phyloP scores from a whole-genome alignment of 2,888 invertebrate species.

The Ectropis crepuscularia region DNA sequence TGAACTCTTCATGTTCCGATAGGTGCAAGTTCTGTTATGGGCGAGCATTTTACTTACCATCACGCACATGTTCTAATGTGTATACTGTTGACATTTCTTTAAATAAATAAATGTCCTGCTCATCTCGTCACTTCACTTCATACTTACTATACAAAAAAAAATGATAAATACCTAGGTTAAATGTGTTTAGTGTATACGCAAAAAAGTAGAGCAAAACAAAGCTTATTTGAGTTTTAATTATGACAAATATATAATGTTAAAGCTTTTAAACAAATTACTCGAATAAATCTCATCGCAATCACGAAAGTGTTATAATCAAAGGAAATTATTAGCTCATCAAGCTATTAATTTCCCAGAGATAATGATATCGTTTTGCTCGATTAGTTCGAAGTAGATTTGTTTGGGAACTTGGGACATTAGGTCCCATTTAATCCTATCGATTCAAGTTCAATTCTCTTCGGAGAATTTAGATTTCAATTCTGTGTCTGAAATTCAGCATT shows the following conservation, averaged over 20 bases:
- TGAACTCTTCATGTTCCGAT: no score
- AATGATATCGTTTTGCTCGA: slow-evolving; percentile 24
- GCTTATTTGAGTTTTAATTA: neutral
- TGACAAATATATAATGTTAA: neutral
- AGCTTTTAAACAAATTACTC: slow-evolving; percentile 5
- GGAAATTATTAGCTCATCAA: slow-evolving; percentile 21
- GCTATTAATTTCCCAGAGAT: slow-evolving; percentile 20
- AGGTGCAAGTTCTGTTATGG: no score
- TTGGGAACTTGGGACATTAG: slow-evolving; percentile 20
- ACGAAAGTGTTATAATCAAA: slow-evolving; percentile 14
- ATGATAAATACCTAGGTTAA: no score
- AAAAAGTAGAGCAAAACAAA: no score
- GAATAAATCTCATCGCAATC: slow-evolving; percentile 13
- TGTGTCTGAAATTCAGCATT: slow-evolving; percentile 6
- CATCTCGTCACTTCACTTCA: no score
- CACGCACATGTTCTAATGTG: no score
- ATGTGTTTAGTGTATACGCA: no score
- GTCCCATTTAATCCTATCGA: slow-evolving; percentile 20
- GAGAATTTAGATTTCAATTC: slow-evolving; percentile 24
- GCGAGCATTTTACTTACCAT: no score
- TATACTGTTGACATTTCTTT: no score
- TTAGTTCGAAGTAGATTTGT: slow-evolving; percentile 18
- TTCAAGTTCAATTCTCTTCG: slow-evolving; percentile 8
- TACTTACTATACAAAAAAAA: no score
- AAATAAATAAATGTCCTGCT: no score